Evolutionary conservation across 2,797 vertebrate genomes (phyloP).

Genomic region (Pagetopsis macropterus): DNA sequence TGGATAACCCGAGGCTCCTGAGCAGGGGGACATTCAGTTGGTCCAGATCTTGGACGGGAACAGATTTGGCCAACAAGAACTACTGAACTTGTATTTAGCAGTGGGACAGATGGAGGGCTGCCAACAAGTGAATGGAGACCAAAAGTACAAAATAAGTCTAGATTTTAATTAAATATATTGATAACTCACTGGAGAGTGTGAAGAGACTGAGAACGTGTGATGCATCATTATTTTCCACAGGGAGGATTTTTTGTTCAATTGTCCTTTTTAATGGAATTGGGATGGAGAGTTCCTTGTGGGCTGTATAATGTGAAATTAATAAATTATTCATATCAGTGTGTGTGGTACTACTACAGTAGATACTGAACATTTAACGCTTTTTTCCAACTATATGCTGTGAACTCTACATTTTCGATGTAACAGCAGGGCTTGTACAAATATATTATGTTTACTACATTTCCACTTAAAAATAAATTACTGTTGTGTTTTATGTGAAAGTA

Average conservation of each 20-base stretch:
- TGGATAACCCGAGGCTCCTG: slow-evolving; percentile 54
- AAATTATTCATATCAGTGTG: slow-evolving; percentile 84
- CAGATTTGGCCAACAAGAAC: slow-evolving; percentile 66
- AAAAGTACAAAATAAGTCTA: slow-evolving; percentile 72
- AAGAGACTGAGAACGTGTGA: slow-evolving; percentile 47
- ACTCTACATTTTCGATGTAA: slow-evolving; percentile 19
- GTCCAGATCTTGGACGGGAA: slow-evolving; percentile 71
- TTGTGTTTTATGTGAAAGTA: too few species aligned
- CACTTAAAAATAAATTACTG: not conserved
- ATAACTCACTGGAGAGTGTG: slow-evolving; percentile 38
- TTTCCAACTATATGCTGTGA: slow-evolving; percentile 49
- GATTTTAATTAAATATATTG: slow-evolving; percentile 68
- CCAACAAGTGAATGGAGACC: slow-evolving; percentile 66
- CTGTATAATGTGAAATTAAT: slow-evolving; percentile 84
- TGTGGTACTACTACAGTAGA: slow-evolving; percentile 53
- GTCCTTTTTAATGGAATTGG: slow-evolving; percentile 69
- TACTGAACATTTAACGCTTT: slow-evolving; percentile 46
- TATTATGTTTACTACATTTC: not conserved
- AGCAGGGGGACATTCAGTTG: slow-evolving; percentile 68
- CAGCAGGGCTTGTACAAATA: not conserved
- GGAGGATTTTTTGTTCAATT: slow-evolving; percentile 75
- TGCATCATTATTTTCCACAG: slow-evolving; percentile 56
- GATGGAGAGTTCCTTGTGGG: slow-evolving; percentile 60
- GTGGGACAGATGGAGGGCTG: slow-evolving; percentile 58
- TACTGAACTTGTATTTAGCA: slow-evolving; percentile 74